Evolutionary conservation across 53 echinoderm and acorn worm genomes (phyloP), one percentile per base, ranked within the genome.

Genomic region (Henricia sp.): DNA sequence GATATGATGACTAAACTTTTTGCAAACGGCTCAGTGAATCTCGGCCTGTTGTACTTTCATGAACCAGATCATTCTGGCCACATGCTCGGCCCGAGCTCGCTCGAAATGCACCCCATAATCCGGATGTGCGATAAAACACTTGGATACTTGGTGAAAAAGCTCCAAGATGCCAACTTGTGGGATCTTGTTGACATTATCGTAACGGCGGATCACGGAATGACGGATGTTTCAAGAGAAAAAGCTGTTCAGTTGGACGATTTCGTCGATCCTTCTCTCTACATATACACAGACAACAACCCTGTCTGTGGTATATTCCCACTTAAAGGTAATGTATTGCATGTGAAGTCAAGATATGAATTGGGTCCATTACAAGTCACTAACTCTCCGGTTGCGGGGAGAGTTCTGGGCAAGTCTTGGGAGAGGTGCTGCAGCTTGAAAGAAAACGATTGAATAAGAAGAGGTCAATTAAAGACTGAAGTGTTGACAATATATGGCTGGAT

Each of bases 51-150:
- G 57, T 96, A 94, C 84, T 96, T 90, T 66, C 59, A 82, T 11
- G 96, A 96, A 48, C 94, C 93, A 2, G 96, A 96, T 65, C 94
- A 92, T 82, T 90, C 96, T 0, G 94, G 94, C n/a, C 96, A 96
- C 72, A 36, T 52, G 2, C 71, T 73, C 53, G 96, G 96, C 4
- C 96, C 96, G 4, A 86, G 90, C 19, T 90, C 90, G 1, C 82
- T 41, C 3, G 35, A 83, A 38, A 73, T 94, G 67, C 27, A 76
- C 21, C 50, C 62, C 3, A 71, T 89, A 1, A 74, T 96, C 0
- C 75, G 70, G 29, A 87, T 84, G 86, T 91, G 91, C 39, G 96
- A 96, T 28, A 9, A 23, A 13, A 77, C 82, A 4, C 82, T 87
- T 24, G 94, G 92, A 13, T 92, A 96, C 66, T 76, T 96, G 16